Evolutionary conservation across 2,888 invertebrate species (phyloP).

Genomic region (Cosmia pyralina): DNA sequence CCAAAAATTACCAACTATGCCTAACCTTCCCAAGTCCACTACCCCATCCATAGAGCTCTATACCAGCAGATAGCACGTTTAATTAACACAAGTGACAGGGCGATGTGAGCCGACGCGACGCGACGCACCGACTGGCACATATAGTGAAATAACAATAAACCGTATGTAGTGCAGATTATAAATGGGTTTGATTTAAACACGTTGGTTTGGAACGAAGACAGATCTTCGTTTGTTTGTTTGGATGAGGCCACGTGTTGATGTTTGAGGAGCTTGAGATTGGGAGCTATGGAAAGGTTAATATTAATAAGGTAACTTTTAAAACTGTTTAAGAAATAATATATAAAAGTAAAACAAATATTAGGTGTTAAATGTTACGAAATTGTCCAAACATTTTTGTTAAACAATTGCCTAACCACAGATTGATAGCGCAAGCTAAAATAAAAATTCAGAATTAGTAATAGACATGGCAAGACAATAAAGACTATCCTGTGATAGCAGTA

Average conservation of each 20-base stretch:
- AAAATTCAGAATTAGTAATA: background rate
- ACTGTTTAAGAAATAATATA: too few species aligned
- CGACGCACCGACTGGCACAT: slow-evolving; percentile 70
- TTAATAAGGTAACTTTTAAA: background rate
- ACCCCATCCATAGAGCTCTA: slow-evolving; percentile 72
- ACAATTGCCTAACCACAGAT: too few species aligned
- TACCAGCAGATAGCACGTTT: slow-evolving; percentile 79
- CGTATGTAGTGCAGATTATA: slow-evolving; percentile 68
- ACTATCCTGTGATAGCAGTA: background rate
- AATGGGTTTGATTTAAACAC: slow-evolving; percentile 74
- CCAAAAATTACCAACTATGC: too few species aligned
- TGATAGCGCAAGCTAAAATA: background rate
- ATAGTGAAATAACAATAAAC: slow-evolving; percentile 72
- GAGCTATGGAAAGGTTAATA: background rate
- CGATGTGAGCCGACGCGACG: slow-evolving; percentile 76
- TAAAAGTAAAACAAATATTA: background rate
- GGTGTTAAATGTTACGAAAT: background rate
- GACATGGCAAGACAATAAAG: background rate
- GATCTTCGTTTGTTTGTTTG: slow-evolving; percentile 25
- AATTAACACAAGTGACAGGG: slow-evolving; percentile 89
- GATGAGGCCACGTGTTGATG: background rate
- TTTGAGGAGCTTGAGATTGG: background rate
- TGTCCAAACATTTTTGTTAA: background rate
- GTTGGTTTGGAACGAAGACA: slow-evolving; percentile 52
- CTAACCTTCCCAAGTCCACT: slow-evolving; percentile 1